Conservation (phyloP, 2,797 vertebrate species). For the Argentina silus region DNA sequence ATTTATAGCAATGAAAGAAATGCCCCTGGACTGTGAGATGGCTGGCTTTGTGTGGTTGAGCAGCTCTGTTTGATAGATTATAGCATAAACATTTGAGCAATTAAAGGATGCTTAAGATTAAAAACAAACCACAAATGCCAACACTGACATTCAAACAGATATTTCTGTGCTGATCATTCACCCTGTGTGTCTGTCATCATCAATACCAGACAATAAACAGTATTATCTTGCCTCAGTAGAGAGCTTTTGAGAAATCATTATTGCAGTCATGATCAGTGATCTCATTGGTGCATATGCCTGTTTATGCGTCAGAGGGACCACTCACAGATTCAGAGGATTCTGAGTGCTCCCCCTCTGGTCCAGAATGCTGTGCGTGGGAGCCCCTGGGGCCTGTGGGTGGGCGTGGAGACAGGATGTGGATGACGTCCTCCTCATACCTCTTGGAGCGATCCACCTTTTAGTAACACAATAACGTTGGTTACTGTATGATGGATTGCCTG, state of each 20-base stretch:
- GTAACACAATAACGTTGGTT: slow-evolving; percentile 26
- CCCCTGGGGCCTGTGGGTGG: slow-evolving; percentile 78
- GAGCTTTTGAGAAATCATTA: neutral
- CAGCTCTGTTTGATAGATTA: neutral
- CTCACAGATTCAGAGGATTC: slow-evolving; percentile 82
- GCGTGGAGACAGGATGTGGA: slow-evolving; percentile 74
- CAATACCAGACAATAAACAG: neutral
- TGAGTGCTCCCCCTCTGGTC: slow-evolving; percentile 69
- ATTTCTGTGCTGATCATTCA: neutral
- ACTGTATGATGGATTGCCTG: neutral
- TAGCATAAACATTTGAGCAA: neutral
- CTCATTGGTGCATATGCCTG: neutral
- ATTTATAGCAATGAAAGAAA: neutral
- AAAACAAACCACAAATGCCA: slow-evolving; percentile 4
- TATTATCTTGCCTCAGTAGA: neutral
- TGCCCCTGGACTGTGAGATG: neutral
- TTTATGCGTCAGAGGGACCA: slow-evolving; percentile 28
- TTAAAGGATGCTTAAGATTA: neutral
- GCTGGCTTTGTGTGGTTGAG: neutral
- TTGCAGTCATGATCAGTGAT: neutral
- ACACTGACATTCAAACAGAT: neutral
- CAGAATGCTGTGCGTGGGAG: slow-evolving; percentile 53
- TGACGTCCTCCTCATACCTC: slow-evolving; percentile 71
- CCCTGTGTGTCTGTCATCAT: neutral
- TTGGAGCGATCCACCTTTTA: slow-evolving; percentile 78